Evolutionary conservation across 2,797 vertebrate species (phyloP).

Genomic region (Mormyrus proboscirostris): DNA sequence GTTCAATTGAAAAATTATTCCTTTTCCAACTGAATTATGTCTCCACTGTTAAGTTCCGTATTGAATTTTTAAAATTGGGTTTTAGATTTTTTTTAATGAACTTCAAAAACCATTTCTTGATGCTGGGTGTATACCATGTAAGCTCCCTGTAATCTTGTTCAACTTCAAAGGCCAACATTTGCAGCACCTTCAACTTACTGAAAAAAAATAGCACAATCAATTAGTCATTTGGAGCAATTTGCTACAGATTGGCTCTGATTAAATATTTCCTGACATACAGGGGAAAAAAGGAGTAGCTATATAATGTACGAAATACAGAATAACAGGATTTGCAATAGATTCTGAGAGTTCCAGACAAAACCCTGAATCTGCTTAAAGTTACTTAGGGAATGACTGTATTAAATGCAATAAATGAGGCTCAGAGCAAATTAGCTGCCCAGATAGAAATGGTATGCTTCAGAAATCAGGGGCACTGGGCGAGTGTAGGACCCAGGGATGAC

Average conservation of each 20-base stretch:
- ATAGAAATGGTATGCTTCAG: neutral
- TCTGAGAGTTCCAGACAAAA: constrained; percentile 1
- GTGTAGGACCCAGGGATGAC: neutral
- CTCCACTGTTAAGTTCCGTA: neutral
- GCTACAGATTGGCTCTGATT: neutral
- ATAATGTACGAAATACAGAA: neutral
- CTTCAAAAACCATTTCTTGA: constrained; percentile 5
- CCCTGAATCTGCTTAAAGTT: constrained; percentile 30
- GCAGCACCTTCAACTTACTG: neutral
- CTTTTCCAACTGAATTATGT: constrained; percentile 12
- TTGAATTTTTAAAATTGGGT: neutral
- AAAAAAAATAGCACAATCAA: neutral
- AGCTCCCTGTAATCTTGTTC: neutral
- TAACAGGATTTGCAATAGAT: neutral
- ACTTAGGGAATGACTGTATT: constrained; percentile 17
- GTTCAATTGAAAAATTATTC: neutral
- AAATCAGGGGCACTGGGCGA: neutral
- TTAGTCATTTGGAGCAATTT: neutral
- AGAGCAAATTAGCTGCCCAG: constrained; percentile 32
- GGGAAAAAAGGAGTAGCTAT: neutral
- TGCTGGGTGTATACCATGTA: neutral
- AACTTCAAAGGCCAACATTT: constrained; percentile 10
- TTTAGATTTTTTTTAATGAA: neutral
- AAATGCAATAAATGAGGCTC: neutral
- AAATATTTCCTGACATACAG: neutral